These are phyloP conservation scores for Coendou prehensilis DNA, from an alignment of 2,797 vertebrate species.

Conservation along the genomic window DNA sequence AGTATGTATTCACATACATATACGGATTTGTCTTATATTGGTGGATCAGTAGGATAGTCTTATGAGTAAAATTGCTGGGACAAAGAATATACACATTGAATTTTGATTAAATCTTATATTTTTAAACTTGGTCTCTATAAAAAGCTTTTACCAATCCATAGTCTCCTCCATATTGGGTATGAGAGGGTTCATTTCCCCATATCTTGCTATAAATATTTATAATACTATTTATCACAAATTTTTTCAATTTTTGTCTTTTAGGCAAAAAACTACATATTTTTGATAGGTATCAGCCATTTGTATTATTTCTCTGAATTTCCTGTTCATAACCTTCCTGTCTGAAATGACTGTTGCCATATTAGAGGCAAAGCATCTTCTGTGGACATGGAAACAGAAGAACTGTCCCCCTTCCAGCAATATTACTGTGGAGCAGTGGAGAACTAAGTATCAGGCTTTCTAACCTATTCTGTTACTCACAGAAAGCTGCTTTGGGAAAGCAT, in stretches of 20 bases:
- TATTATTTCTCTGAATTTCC: slow-evolving; percentile 23
- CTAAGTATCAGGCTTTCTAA: background rate
- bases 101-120: background rate
- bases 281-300: background rate
- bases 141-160: background rate
- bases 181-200: background rate
- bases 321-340: background rate
- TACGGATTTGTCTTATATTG: background rate
- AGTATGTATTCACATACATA: background rate
- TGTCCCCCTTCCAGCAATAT: background rate
- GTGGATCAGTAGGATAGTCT: background rate
- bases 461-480: background rate
- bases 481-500: slow-evolving; percentile 44
- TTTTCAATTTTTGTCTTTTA: background rate
- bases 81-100: background rate
- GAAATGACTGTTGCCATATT: background rate
- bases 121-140: slow-evolving; percentile 29
- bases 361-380: slow-evolving; percentile 15
- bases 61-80: background rate
- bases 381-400: background rate
- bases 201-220: slow-evolving; percentile 22
- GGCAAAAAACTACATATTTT: background rate
- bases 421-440: background rate
- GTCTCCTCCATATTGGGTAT: background rate
- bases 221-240: background rate